Base-by-base conservation (phyloP, 1,140 invertebrate genomes). In the Piezodorus guildinii region DNA sequence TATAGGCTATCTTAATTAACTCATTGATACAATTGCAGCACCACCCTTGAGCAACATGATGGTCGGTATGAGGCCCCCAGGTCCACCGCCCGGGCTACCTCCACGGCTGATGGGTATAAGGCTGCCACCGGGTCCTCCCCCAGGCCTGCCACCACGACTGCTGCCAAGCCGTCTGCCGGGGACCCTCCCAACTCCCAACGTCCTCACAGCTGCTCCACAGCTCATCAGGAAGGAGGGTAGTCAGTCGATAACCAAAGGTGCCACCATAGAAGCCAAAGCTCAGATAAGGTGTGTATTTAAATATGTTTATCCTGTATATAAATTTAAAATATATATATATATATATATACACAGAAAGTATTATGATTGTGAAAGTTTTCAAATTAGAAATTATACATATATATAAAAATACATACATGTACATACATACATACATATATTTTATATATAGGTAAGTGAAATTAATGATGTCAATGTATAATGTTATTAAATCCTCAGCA, bases 211-310 rank as follows among this genome's bases (percentile, higher is more conserved):
- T 43, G 89, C 84, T 1, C 90, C 90, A 10, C 90, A 90, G 71
- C 81, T 91, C 5, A 87, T 91, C 69, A 68, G 68, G 46, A 64
- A 68, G 25, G 64, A 68, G 39, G 68, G 67, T 43, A 43, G 80
- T 83, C 60, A 75, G 75, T 43, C 76, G 74, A 52, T 67, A 60
- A 71, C 70, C 58, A 64, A 70, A 68, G 82, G 83, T 65, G 80
- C 85, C 21, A 88, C 85, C 0, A 96, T 97, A 67, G 90, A 90
- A 70, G 94, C 94, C 0, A 96, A 96, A 74, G 94, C 94, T 1
- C 92, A 96, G 77, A 95, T 98, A 62, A 82, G 79, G 70, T 73
- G 58, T 49, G n/a, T 59, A 19, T 60, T 51, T 27, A 65, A 58
- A 10, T 16, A 60, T 60, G 56, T 15, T 43, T 34, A 16, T 60